These are phyloP conservation scores for Schmidtea mediterranea DNA, from an alignment of 1,140 invertebrate species.

Conservation along the genomic window DNA sequence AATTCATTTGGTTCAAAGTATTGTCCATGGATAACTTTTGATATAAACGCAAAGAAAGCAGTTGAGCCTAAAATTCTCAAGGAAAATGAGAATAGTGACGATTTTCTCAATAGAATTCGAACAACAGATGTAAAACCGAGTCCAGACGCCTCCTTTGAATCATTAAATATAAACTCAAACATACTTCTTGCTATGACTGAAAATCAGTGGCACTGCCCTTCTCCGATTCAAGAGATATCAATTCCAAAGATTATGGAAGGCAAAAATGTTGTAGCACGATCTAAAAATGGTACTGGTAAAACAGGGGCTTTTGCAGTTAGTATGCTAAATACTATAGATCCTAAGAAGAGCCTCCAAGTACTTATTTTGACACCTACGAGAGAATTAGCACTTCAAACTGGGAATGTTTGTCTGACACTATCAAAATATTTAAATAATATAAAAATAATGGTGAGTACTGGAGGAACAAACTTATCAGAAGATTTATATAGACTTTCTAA, in stretches of 20 bases:
- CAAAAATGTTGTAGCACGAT: slow-evolving; percentile 68
- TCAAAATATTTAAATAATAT: slow-evolving; percentile 41
- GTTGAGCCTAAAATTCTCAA: too few species aligned
- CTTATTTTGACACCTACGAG: slow-evolving; percentile 91
- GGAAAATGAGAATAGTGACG: too few species aligned
- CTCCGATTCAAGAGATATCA: slow-evolving; percentile 64
- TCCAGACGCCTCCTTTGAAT: neutral
- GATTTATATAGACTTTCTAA: slow-evolving; percentile 98
- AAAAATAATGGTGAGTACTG: slow-evolving; percentile 86
- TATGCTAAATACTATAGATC: neutral
- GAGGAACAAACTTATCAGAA: slow-evolving; percentile 82
- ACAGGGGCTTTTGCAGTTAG: slow-evolving; percentile 72
- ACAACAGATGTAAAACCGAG: neutral
- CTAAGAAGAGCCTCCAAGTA: slow-evolving; percentile 36
- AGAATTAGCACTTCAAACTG: slow-evolving; percentile 92
- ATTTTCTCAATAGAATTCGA: neutral
- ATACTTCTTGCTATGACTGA: neutral
- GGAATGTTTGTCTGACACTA: slow-evolving; percentile 93
- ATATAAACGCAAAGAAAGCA: too few species aligned
- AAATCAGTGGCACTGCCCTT: slow-evolving; percentile 54
- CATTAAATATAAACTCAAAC: neutral
- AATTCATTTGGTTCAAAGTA: too few species aligned
- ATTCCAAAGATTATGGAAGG: slow-evolving; percentile 67
- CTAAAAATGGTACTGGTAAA: slow-evolving; percentile 75
- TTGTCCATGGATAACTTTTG: too few species aligned